Evolutionary conservation across 2,888 invertebrate genomes (phyloP).

Genomic region (Acleris sparsana): DNA sequence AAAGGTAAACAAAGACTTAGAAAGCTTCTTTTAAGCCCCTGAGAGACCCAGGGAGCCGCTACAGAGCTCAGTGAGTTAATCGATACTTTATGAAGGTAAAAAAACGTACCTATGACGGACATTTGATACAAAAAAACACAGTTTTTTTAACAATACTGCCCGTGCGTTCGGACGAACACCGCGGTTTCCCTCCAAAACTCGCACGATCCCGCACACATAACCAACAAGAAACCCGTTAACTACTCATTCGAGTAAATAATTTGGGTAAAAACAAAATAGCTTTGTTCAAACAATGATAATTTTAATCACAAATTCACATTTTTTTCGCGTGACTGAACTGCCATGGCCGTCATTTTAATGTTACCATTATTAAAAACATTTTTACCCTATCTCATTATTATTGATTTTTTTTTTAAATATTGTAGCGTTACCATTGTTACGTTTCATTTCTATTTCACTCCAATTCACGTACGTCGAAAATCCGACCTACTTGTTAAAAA

Average conservation of each 20-base stretch:
- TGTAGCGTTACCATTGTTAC: slow-evolving; percentile 15
- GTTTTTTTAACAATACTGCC: slow-evolving; percentile 54
- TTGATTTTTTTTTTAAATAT: slow-evolving; percentile 36
- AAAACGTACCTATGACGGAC: slow-evolving; percentile 57
- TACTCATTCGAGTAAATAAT: slow-evolving; percentile 31
- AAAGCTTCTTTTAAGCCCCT: slow-evolving; percentile 39
- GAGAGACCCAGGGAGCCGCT: slow-evolving; percentile 39
- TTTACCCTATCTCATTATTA: slow-evolving; percentile 32
- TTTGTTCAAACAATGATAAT: slow-evolving; percentile 48
- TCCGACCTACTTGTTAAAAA: not conserved
- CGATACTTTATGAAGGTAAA: slow-evolving; percentile 62
- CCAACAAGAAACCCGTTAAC: slow-evolving; percentile 28
- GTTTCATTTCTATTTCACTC: slow-evolving; percentile 9
- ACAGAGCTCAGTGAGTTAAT: slow-evolving; percentile 51
- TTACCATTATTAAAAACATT: slow-evolving; percentile 47
- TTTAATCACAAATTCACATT: slow-evolving; percentile 55
- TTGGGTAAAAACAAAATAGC: slow-evolving; percentile 45
- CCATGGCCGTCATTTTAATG: slow-evolving; percentile 60
- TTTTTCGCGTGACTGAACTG: slow-evolving; percentile 62
- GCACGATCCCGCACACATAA: slow-evolving; percentile 33
- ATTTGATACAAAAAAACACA: slow-evolving; percentile 58
- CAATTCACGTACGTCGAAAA: not conserved
- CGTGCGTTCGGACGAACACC: slow-evolving; percentile 39
- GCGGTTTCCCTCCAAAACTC: slow-evolving; percentile 41
- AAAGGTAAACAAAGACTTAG: slow-evolving; percentile 33